These are phyloP conservation scores for Ramphastos sulfuratus DNA, from an alignment of 2,113 vertebrate species.

Conservation along the genomic window DNA sequence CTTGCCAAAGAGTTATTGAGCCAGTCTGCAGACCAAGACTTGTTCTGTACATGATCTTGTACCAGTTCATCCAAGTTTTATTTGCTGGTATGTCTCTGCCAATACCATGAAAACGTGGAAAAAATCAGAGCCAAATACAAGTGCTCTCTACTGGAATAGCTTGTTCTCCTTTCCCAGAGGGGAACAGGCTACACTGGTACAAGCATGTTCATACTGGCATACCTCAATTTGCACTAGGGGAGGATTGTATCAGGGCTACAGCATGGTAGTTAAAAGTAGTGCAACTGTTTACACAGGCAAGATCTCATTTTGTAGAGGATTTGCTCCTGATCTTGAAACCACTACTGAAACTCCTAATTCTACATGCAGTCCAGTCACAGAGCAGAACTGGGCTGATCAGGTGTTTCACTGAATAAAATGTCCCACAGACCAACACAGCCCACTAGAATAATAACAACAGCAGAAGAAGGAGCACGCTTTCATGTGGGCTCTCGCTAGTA, in stretches of 20 bases:
- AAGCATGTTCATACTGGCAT: constrained; percentile 27
- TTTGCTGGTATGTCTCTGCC: background rate
- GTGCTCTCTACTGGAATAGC: constrained; percentile 22
- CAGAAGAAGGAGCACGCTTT: background rate
- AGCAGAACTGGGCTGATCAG: background rate
- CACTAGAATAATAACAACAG: background rate
- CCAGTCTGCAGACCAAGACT: background rate
- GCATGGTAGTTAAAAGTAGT: background rate
- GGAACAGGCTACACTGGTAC: background rate
- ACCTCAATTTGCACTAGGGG: background rate
- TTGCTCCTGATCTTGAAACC: background rate
- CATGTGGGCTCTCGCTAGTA: background rate
- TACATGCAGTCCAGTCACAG: background rate
- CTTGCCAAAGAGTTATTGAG: background rate
- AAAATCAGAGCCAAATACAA: constrained; percentile 1
- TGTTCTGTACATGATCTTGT: background rate
- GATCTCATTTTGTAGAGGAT: background rate
- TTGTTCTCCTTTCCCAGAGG: constrained; percentile 36
- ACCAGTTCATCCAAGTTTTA: background rate
- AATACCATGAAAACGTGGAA: background rate
- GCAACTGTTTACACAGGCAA: constrained; percentile 6
- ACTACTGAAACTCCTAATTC: background rate
- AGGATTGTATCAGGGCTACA: background rate
- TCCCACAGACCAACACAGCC: background rate
- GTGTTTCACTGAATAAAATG: background rate